A percentile compares a stretch with the other conserved stretches of the same genome.
These are phyloP conservation scores for Tachina grossa DNA, from an alignment of 2,888 invertebrate species.

Conservation along the genomic window DNA sequence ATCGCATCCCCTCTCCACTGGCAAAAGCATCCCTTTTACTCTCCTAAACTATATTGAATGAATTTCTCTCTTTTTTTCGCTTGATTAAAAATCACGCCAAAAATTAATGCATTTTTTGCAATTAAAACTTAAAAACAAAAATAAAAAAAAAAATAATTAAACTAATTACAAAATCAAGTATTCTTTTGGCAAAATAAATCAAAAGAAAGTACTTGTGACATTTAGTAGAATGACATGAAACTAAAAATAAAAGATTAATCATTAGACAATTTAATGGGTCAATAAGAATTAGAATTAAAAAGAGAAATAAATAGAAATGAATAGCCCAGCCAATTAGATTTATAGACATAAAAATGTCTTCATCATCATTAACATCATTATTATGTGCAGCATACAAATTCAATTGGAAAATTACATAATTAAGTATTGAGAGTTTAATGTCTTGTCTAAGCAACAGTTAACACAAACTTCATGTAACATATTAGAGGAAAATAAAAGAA, in stretches of 20 bases:
- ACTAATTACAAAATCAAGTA: constrained; percentile 44
- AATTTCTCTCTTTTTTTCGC: no score
- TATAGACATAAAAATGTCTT: background rate
- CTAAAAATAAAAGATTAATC: constrained; percentile 58
- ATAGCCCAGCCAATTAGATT: background rate
- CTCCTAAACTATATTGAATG: no score
- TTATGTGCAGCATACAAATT: background rate
- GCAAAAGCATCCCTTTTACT: no score
- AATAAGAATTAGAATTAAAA: constrained; percentile 33
- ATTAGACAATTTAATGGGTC: constrained; percentile 59
- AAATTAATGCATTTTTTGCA: constrained; percentile 7
- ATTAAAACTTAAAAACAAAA: background rate
- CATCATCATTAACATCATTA: background rate
- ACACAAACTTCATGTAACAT: constrained; percentile 7
- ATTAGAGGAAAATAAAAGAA: background rate
- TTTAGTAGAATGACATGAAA: constrained; percentile 46
- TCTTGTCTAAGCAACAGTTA: constrained; percentile 44
- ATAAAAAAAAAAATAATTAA: constrained; percentile 11
- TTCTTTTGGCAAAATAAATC: constrained; percentile 41
- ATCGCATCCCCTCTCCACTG: no score
- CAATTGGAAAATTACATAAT: constrained; percentile 26
- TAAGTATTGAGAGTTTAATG: constrained; percentile 37
- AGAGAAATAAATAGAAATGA: constrained; percentile 19
- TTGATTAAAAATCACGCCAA: constrained; percentile 14
- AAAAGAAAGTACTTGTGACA: constrained; percentile 48